These are phyloP conservation scores for Alectoris magna DNA, from an alignment of 2,797 vertebrate species.

Conservation along the genomic window DNA sequence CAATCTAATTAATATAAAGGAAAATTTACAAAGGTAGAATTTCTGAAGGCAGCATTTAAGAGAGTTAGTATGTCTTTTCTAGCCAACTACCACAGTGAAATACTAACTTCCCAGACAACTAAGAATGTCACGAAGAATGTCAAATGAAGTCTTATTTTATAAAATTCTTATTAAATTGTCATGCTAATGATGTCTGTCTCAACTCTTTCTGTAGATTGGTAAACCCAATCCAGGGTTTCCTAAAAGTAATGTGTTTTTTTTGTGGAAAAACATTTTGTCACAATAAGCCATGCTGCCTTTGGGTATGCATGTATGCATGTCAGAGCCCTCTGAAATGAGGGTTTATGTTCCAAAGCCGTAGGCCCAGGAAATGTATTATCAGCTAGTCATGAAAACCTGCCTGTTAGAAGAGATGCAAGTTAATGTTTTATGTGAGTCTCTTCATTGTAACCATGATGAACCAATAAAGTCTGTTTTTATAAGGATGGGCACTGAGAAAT, in stretches of 20 bases:
- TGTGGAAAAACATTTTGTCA: background rate
- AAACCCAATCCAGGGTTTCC: background rate
- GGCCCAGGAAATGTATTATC: background rate
- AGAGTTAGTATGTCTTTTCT: background rate
- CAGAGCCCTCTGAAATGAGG: background rate
- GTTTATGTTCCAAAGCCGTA: background rate
- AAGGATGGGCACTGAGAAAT: background rate
- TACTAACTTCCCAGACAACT: background rate
- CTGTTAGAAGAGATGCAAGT: background rate
- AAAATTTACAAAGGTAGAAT: background rate
- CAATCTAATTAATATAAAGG: background rate
- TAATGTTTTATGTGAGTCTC: background rate
- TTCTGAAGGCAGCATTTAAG: background rate
- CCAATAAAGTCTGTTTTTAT: background rate
- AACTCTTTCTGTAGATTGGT: background rate
- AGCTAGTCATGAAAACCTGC: background rate
- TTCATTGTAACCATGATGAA: background rate
- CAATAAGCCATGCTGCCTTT: background rate
- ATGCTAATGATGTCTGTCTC: background rate
- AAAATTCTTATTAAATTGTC: background rate
- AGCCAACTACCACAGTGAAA: rapidly evolving
- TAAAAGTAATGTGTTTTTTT: background rate
- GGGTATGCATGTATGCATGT: rapidly evolving
- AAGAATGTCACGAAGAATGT: background rate
- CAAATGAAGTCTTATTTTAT: background rate